Conservation (phyloP, 2,888 invertebrate genomes). For the Rhagonycha fulva region DNA sequence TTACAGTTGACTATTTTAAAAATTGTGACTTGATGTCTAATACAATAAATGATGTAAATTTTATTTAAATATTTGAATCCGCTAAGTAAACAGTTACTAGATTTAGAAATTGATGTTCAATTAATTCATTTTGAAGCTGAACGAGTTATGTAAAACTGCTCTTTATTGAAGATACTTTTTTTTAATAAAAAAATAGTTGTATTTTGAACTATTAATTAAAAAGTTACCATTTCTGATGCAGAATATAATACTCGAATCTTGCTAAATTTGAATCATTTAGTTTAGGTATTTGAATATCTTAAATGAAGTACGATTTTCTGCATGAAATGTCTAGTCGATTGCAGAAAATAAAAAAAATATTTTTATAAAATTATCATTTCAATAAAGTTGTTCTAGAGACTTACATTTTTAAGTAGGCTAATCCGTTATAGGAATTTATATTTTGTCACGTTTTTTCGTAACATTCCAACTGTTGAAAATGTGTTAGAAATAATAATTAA, state of each 20-base stretch:
- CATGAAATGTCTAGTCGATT: neutral
- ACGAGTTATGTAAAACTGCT: neutral
- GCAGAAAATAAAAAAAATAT: neutral
- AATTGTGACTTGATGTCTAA: neutral
- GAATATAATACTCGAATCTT: too few relatives aligned
- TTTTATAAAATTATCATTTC: neutral
- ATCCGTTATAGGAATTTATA: neutral
- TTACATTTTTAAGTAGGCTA: neutral
- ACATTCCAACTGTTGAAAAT: neutral
- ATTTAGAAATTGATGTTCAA: neutral
- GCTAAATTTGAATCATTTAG: neutral
- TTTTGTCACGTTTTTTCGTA: neutral
- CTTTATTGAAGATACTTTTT: neutral
- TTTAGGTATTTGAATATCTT: neutral
- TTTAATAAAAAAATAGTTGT: neutral
- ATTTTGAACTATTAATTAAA: neutral
- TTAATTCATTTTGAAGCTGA: neutral
- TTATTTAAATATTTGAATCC: neutral
- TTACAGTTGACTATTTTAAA: neutral
- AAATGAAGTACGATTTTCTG: neutral
- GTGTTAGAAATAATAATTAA: neutral
- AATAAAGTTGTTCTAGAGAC: neutral
- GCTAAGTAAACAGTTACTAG: neutral
- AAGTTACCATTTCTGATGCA: neutral
- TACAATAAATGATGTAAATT: neutral